Evolutionary conservation across 2,888 invertebrate species (phyloP).

Genomic region (Stenodera caucasica): DNA sequence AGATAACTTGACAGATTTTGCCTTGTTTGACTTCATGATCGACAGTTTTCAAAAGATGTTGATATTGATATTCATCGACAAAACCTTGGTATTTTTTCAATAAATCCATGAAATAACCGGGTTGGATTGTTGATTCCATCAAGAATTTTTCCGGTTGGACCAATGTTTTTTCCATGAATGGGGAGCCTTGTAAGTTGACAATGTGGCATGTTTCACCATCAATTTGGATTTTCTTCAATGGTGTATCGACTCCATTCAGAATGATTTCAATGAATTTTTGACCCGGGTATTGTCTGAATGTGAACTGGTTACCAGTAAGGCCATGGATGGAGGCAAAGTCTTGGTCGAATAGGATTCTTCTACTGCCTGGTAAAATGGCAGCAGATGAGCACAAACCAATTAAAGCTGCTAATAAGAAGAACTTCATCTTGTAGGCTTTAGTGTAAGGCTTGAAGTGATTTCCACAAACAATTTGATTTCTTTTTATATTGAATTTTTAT

Average conservation of each 20-base stretch:
- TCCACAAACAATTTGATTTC: too few relatives aligned
- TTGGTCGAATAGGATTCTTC: background rate
- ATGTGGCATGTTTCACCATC: background rate
- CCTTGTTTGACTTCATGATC: background rate
- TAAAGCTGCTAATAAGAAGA: background rate
- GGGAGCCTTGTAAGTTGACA: background rate
- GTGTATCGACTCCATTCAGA: background rate
- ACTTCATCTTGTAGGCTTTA: background rate
- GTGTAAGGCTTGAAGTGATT: background rate
- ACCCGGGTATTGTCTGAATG: background rate
- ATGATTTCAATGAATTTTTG: background rate
- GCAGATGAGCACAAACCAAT: background rate
- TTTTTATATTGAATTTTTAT: background rate
- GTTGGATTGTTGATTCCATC: background rate
- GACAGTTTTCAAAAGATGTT: background rate
- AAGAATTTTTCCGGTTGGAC: background rate
- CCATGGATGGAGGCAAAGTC: background rate
- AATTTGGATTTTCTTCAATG: background rate
- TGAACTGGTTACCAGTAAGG: background rate
- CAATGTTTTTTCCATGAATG: background rate
- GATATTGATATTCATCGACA: background rate
- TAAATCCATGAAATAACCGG: background rate
- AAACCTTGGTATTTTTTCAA: background rate
- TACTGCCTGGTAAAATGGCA: background rate
- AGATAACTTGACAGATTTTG: background rate